Percentiles rank a stretch among this genome's conserved stretches.
Evolutionary conservation across 1,140 invertebrate species (phyloP).

Genomic region (Mizuhopecten yessoensis): DNA sequence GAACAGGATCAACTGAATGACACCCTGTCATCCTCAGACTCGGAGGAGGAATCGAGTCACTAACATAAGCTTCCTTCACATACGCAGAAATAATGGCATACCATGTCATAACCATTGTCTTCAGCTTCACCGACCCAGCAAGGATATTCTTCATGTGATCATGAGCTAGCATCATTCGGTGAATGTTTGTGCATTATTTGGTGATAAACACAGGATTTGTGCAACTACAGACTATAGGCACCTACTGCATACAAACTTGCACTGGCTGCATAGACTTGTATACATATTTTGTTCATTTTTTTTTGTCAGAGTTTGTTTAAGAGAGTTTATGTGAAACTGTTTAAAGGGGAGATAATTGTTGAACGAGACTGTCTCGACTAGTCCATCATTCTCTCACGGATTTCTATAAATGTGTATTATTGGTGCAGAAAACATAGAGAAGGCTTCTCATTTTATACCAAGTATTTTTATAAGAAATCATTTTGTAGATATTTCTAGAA

Average conservation of each 20-base stretch:
- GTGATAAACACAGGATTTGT: slow-evolving; percentile 28
- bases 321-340: slow-evolving; percentile 27
- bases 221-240: slow-evolving; percentile 21
- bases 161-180: background rate
- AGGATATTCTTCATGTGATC: slow-evolving; percentile 12
- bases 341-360: slow-evolving; percentile 39
- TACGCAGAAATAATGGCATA: slow-evolving; percentile 12
- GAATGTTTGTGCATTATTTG: slow-evolving; percentile 29
- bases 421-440: slow-evolving; percentile 33
- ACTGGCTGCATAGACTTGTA: slow-evolving; percentile 16
- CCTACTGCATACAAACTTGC: slow-evolving; percentile 5
- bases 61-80: slow-evolving; percentile 15
- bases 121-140: background rate
- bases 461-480: slow-evolving; percentile 36
- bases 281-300: slow-evolving; percentile 36
- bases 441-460: slow-evolving; percentile 34
- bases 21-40: slow-evolving; percentile 61
- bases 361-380: slow-evolving; percentile 37
- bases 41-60: slow-evolving; percentile 30
- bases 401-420: slow-evolving; percentile 29
- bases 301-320: slow-evolving; percentile 38
- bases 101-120: slow-evolving; percentile 26
- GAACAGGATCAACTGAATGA: slow-evolving; percentile 72
- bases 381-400: slow-evolving; percentile 30
- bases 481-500: slow-evolving; percentile 28